A percentile compares a stretch with the other conserved stretches of the same genome.
Conservation (phyloP, 2,797 vertebrate genomes). For the Hydrolagus colliei region DNA sequence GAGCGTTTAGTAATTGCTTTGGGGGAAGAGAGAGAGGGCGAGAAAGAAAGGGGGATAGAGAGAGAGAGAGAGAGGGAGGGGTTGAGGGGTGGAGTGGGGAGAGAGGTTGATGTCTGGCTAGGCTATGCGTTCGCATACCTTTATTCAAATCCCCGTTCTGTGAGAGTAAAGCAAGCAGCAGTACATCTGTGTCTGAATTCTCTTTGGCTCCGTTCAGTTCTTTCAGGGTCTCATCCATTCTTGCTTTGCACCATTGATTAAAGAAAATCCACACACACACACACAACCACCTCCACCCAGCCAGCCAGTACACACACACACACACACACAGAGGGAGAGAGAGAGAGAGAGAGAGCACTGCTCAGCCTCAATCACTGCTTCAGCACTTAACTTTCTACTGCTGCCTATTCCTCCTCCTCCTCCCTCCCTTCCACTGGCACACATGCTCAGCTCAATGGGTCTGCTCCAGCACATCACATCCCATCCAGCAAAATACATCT, state of each 20-base stretch:
- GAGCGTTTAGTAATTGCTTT: too few species aligned
- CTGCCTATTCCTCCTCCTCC: too few species aligned
- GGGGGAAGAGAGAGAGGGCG: neutral
- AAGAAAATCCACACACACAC: too few species aligned
- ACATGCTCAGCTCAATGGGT: neutral
- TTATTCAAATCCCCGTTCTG: constrained; percentile 63
- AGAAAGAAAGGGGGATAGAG: neutral
- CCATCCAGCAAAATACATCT: neutral
- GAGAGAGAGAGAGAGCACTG: too few species aligned
- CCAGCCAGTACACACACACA: too few species aligned
- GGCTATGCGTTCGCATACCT: constrained; percentile 52
- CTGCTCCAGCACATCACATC: too few species aligned
- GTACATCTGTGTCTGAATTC: constrained; percentile 58
- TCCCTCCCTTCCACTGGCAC: too few species aligned
- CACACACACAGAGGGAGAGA: too few species aligned
- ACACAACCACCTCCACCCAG: neutral
- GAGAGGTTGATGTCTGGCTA: neutral
- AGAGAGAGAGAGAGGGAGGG: too few species aligned
- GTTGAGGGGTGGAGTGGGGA: too few species aligned
- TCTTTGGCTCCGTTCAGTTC: constrained; percentile 57
- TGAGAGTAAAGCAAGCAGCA: constrained; percentile 66
- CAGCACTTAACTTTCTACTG: neutral
- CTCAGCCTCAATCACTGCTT: neutral
- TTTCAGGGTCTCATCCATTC: constrained; percentile 57
- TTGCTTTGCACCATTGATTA: neutral